phyloP scores from a whole-genome alignment of 2,797 vertebrate genomes.

The Sebastes diploproa region DNA sequence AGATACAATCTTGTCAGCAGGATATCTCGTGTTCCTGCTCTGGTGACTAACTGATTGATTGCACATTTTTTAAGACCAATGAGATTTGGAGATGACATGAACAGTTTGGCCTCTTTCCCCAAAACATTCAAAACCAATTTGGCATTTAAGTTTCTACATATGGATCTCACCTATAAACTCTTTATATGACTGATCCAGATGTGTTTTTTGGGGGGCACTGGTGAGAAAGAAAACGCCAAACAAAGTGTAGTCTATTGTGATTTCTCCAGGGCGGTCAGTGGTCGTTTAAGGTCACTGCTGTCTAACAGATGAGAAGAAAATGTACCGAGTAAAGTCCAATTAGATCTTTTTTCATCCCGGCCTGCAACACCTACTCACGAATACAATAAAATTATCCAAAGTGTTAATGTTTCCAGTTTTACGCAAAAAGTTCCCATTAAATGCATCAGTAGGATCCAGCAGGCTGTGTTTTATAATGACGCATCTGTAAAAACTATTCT shows the following conservation, averaged over 20 bases:
- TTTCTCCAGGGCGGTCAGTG: conserved; percentile 28
- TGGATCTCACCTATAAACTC: conserved; percentile 47
- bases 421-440: conserved; percentile 32
- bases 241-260: background rate
- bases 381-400: conserved; percentile 11
- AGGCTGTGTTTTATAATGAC: background rate
- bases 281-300: conserved; percentile 64
- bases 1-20: conserved; percentile 14
- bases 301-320: conserved; percentile 38
- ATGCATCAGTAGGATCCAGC: background rate
- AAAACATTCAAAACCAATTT: conserved; percentile 35
- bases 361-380: background rate
- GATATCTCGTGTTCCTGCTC: background rate
- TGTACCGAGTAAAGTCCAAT: background rate
- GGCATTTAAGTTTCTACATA: conserved; percentile 26
- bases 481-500: background rate
- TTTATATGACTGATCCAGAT: conserved; percentile 53
- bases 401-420: conserved; percentile 40
- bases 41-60: conserved; percentile 4
- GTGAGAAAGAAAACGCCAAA: conserved; percentile 10
- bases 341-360: background rate
- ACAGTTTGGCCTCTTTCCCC: conserved; percentile 15
- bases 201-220: conserved; percentile 3
- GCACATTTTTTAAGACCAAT: conserved; percentile 22
- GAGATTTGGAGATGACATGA: conserved; percentile 22